Conservation (phyloP, 2,888 invertebrate genomes). For the Volucella zonaria region DNA sequence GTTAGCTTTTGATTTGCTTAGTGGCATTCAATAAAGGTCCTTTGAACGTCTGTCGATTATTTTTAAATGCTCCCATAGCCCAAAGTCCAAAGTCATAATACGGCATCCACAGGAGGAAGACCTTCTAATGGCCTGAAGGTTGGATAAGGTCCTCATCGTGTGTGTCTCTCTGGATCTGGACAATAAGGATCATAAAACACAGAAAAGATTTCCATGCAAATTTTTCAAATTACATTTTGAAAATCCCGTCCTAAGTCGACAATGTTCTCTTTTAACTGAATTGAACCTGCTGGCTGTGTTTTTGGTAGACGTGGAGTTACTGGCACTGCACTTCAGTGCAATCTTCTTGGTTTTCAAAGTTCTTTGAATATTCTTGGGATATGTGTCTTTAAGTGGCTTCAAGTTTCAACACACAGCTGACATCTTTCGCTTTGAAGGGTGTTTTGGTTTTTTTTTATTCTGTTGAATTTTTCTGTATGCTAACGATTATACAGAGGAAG, state of each 20-base stretch:
- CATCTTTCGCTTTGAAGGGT: constrained; percentile 5
- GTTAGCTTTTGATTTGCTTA: constrained; percentile 28
- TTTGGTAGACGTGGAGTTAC: constrained; percentile 4
- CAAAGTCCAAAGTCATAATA: constrained; percentile 10
- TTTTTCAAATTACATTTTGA: constrained; percentile 39
- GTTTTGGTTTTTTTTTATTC: not conserved
- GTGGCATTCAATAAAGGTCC: constrained; percentile 5
- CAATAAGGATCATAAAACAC: constrained; percentile 28
- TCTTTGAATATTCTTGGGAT: constrained; percentile 6
- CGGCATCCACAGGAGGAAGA: not conserved
- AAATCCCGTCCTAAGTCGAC: constrained; percentile 51
- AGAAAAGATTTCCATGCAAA: constrained; percentile 55
- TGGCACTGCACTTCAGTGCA: constrained; percentile 32
- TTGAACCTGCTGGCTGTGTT: constrained; percentile 24
- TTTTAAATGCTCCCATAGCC: constrained; percentile 11
- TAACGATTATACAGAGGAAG: not conserved
- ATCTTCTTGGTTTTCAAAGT: constrained; percentile 11
- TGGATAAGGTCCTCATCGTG: not conserved
- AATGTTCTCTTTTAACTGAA: constrained; percentile 27
- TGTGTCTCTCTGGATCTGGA: not conserved
- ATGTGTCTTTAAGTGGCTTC: constrained; percentile 25
- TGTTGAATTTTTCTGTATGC: not conserved
- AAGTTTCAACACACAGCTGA: constrained; percentile 33
- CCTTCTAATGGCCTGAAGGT: no score
- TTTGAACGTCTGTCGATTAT: constrained; percentile 20